Evolutionary conservation across 2,888 invertebrate genomes (phyloP), one percentile per base, ranked within the genome.

Genomic region (Vesta saturnalis): DNA sequence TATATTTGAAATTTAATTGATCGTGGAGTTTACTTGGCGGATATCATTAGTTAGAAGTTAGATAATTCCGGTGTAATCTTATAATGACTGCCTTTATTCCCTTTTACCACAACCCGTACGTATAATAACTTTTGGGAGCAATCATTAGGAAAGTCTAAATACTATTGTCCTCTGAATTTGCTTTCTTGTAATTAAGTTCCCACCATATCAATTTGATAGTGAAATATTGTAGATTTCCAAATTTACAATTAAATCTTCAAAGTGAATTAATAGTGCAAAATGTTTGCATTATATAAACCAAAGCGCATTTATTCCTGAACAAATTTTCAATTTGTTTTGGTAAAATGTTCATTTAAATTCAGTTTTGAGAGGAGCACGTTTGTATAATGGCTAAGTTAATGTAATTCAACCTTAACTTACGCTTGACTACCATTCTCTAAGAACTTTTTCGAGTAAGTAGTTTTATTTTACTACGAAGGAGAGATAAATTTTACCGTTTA

Each of bases 1-100:
- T 52, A 52, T 52, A 52, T 52, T 52, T 52, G 19, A 52, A 18
- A 52, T 18, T 52, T 52, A 52, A 52, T 52, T 52, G 21, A 18
- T 52, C 52, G 52, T 52, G 19, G 21, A 52, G 21, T 52, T 52
- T 52, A 52, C 52, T 21, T 52, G 19, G 12, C 16, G 52, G 52
- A 52, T 52, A 52, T 52, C 52, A 21, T 52, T 52, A 52, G 52
- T 52, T 52, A 52, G 52, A 52, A 52, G 52, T 52, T 52, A 52
- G 52, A 52, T 52, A 52, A 52, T 52, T 52, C 21, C 21, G 18
- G 52, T 52, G 52, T 52, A 52, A 52, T 52, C 52, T 52, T 52
- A 52, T 52, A 52, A 52, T 52, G 52, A 52, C 52, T 52, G 19
- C 52, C 52, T 52, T 52, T 52, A 52, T 19, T 18, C 52, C 52